These are phyloP conservation scores for Drosophila nr. medialis DNA, from an alignment of 2,888 invertebrate species.

Conservation along the genomic window DNA sequence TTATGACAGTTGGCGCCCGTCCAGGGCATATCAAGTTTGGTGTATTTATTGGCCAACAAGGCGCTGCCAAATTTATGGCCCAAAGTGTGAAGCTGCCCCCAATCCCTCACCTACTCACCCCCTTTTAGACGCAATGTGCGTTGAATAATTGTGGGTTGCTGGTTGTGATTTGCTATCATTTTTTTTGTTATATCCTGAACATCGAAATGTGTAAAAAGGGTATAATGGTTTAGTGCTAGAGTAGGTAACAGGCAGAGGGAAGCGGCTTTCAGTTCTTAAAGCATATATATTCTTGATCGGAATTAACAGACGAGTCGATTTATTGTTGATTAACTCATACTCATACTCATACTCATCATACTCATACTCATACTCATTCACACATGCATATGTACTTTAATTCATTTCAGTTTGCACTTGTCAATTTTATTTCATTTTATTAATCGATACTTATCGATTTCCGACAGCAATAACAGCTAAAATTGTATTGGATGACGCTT, in stretches of 20 bases:
- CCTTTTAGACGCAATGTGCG: conserved; percentile 59
- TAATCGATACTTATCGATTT: too few species aligned
- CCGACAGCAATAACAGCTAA: too few species aligned
- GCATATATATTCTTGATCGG: neutral
- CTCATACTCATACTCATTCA: too few species aligned
- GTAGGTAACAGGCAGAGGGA: neutral
- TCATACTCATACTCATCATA: too few species aligned
- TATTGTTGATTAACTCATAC: too few species aligned
- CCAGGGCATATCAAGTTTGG: conserved; percentile 54
- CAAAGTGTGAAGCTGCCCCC: conserved; percentile 47
- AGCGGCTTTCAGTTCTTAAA: neutral
- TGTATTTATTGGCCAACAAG: conserved; percentile 74
- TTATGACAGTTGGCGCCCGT: conserved; percentile 72
- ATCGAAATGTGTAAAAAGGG: neutral
- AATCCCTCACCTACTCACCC: neutral
- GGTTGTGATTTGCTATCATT: conserved; percentile 63
- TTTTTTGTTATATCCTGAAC: neutral
- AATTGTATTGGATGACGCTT: too few species aligned
- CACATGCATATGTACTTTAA: too few species aligned
- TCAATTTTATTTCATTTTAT: too few species aligned
- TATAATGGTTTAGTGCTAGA: neutral
- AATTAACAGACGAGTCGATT: neutral
- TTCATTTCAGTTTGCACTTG: too few species aligned
- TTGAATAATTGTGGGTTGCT: conserved; percentile 74
- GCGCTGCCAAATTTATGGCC: conserved; percentile 67